Percentiles rank a stretch among this genome's conserved stretches.
Conservation (phyloP, 2,888 invertebrate species). For the Drosophila anomalipes region DNA sequence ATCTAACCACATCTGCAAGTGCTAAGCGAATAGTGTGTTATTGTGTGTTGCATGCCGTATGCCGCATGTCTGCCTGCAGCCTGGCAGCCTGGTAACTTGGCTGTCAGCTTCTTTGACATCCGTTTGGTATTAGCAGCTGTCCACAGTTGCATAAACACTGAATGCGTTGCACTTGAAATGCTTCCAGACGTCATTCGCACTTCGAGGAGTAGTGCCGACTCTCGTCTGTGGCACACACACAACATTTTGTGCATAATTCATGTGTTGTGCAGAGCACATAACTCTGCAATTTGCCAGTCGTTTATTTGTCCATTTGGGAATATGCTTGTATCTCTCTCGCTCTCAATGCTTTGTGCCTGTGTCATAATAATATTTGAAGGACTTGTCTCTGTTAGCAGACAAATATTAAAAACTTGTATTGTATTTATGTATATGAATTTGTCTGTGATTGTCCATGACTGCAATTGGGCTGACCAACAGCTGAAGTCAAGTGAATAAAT, state of each 20-base stretch:
- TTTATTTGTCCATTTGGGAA: conserved; percentile 60
- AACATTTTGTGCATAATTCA: conserved; percentile 55
- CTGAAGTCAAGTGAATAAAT: conserved; percentile 36
- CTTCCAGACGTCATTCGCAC: conserved; percentile 36
- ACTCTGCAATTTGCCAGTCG: conserved; percentile 57
- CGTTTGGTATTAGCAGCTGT: conserved; percentile 52
- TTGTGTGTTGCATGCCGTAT: conserved; percentile 3
- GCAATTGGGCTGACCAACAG: conserved; percentile 15
- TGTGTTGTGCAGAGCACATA: conserved; percentile 56
- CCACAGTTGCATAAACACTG: conserved; percentile 50
- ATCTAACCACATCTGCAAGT: conserved; percentile 21
- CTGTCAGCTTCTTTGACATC: conserved; percentile 26
- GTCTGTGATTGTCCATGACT: conserved; percentile 18
- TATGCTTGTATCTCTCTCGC: not conserved
- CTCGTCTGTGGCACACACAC: conserved; percentile 27
- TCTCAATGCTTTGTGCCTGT: conserved; percentile 10
- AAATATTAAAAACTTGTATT: conserved; percentile 28
- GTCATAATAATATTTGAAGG: conserved; percentile 33
- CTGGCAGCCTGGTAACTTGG: not conserved
- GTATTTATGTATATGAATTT: conserved; percentile 8
- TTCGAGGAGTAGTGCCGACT: conserved; percentile 7
- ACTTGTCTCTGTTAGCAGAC: not conserved
- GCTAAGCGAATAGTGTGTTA: conserved; percentile 16
- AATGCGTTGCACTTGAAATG: conserved; percentile 58
- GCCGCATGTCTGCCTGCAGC: not conserved